These are phyloP conservation scores for Drosophila bunnanda DNA, from an alignment of 2,888 invertebrate genomes.

Conservation along the genomic window DNA sequence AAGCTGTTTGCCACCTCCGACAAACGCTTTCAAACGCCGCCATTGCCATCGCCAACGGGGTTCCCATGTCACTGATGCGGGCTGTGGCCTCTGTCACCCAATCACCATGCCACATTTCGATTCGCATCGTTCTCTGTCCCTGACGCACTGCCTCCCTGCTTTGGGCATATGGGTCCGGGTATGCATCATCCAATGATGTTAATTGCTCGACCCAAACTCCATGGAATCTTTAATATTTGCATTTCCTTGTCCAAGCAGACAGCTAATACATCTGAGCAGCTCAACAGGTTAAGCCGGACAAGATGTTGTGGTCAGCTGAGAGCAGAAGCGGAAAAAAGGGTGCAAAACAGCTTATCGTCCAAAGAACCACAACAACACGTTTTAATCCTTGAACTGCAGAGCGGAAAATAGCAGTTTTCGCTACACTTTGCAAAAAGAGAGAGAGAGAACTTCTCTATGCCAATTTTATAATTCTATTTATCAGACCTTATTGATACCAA, in stretches of 20 bases:
- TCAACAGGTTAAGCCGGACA: constrained; percentile 40
- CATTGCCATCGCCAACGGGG: constrained; percentile 8
- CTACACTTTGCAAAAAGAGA: constrained; percentile 13
- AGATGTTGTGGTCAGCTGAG: constrained; percentile 21
- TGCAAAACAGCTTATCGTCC: constrained; percentile 3
- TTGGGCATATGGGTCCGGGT: constrained; percentile 27
- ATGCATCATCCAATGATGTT: constrained; percentile 39
- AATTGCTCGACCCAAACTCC: constrained; percentile 66
- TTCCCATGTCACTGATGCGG: constrained; percentile 26
- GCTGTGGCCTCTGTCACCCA: constrained; percentile 19
- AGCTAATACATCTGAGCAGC: constrained; percentile 21
- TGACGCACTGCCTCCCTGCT: neutral
- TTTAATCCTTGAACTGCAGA: constrained; percentile 47
- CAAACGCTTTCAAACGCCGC: constrained; percentile 30
- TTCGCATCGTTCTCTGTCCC: neutral
- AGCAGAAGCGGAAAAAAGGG: neutral
- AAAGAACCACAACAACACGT: constrained; percentile 18
- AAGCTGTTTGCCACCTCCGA: constrained; percentile 62
- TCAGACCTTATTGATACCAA: no score
- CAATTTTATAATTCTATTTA: no score
- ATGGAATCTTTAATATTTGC: constrained; percentile 66
- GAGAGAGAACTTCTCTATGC: no score
- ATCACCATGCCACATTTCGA: neutral
- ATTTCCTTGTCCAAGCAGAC: constrained; percentile 39
- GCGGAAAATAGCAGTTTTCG: constrained; percentile 18